A percentile compares a stretch with the other conserved stretches of the same genome.
Evolutionary conservation across 2,113 vertebrate genomes (phyloP).

Genomic region (Myiozetetes cayanensis): DNA sequence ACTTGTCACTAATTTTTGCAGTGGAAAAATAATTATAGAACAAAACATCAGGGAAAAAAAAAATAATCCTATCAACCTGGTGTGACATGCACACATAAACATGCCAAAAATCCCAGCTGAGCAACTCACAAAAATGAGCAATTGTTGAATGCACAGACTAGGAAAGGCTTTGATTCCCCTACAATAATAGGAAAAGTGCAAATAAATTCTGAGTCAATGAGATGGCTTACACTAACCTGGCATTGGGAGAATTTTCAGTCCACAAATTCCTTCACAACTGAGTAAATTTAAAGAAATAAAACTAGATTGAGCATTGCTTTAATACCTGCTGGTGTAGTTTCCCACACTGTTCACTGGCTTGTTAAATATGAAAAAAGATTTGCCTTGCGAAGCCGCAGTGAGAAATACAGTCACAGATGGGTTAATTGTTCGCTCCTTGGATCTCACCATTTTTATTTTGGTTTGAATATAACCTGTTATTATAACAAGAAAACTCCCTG

Average conservation of each 20-base stretch:
- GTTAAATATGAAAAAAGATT: slow-evolving; percentile 79
- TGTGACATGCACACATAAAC: background rate
- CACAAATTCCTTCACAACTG: slow-evolving; percentile 78
- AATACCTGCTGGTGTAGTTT: slow-evolving; percentile 75
- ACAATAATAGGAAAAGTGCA: background rate
- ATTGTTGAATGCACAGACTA: background rate
- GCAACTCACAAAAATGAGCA: background rate
- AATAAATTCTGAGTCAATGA: slow-evolving; percentile 72
- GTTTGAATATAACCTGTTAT: slow-evolving; percentile 35
- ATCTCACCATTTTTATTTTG: slow-evolving; percentile 13
- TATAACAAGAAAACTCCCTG: slow-evolving; percentile 1
- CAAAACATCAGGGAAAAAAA: background rate
- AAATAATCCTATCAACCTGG: background rate
- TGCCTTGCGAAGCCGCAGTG: slow-evolving; percentile 45
- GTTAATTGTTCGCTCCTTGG: background rate
- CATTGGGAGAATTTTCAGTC: slow-evolving; percentile 73
- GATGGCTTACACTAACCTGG: slow-evolving; percentile 70
- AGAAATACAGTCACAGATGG: slow-evolving; percentile 45
- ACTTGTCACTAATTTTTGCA: slow-evolving; percentile 1
- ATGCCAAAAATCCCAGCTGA: background rate
- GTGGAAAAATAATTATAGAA: slow-evolving; percentile 35
- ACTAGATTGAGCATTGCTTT: slow-evolving; percentile 79
- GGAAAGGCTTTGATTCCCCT: background rate
- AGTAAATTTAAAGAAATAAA: slow-evolving; percentile 80
- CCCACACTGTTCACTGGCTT: slow-evolving; percentile 75